Conservation (phyloP, 2,113 vertebrate genomes). For the Epinephelus fuscoguttatus region DNA sequence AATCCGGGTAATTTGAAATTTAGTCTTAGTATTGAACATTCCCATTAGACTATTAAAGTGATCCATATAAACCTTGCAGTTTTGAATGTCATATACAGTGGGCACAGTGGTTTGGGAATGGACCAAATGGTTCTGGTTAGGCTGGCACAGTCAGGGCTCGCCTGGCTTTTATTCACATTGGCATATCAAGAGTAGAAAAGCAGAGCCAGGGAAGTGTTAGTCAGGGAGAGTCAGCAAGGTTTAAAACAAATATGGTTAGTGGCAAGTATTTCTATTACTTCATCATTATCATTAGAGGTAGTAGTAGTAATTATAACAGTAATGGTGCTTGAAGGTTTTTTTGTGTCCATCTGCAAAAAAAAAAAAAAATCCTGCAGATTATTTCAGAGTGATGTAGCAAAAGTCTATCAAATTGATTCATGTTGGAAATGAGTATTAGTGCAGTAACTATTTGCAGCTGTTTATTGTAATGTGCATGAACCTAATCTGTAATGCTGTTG, state of each 20-base stretch:
- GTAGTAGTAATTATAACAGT: not conserved
- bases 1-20: not conserved
- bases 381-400: slow-evolving; percentile 15
- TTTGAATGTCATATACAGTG: slow-evolving; percentile 9
- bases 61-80: not conserved
- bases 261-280: not conserved
- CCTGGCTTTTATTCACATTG: slow-evolving; percentile 33
- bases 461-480: not conserved
- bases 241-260: not conserved
- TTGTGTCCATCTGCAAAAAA: not conserved
- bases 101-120: slow-evolving; percentile 26
- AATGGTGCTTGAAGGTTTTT: not conserved
- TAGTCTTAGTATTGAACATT: not conserved
- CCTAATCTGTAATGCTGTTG: not conserved
- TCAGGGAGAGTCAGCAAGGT: not conserved
- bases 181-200: not conserved
- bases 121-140: slow-evolving; percentile 35
- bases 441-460: not conserved
- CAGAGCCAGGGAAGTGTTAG: slow-evolving; percentile 36
- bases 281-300: not conserved
- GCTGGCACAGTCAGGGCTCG: slow-evolving; percentile 22
- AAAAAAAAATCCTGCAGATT: not conserved
- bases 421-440: not conserved
- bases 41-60: not conserved
- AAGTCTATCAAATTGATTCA: not conserved